A percentile compares a stretch with the other conserved stretches of the same genome.
phyloP scores from a whole-genome alignment of 2,113 vertebrate species.

The Bungarus multicinctus region DNA sequence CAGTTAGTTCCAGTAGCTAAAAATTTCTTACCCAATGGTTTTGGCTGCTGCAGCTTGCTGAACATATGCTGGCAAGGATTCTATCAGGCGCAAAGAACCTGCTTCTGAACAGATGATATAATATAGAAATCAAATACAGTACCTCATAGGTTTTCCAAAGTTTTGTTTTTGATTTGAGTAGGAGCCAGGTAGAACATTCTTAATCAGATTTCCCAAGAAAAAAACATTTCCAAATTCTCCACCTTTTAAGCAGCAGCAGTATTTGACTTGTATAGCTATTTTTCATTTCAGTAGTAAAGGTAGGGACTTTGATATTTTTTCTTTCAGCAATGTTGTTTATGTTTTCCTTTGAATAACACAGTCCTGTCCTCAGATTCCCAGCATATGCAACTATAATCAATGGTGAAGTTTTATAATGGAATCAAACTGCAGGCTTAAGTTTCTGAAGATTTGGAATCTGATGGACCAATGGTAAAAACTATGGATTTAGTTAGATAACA shows the following conservation, averaged over 20 bases:
- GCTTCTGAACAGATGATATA: conserved; percentile 29
- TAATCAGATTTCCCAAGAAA: not conserved
- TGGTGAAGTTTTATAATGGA: not conserved
- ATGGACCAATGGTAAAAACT: not conserved
- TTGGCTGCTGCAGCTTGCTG: conserved; percentile 84
- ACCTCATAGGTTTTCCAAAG: not conserved
- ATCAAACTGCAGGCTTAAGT: not conserved
- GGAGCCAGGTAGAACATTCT: not conserved
- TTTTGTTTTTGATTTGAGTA: not conserved
- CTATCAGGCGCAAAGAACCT: conserved; percentile 7
- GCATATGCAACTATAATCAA: not conserved
- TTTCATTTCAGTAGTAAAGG: not conserved
- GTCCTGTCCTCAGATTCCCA: not conserved
- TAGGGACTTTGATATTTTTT: not conserved
- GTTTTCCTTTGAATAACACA: not conserved
- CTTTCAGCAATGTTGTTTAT: not conserved
- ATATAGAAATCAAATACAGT: not conserved
- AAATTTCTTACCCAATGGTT: conserved; percentile 65
- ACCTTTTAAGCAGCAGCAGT: not conserved
- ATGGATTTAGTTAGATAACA: not conserved
- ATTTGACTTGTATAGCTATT: not conserved
- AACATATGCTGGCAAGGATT: conserved; percentile 63
- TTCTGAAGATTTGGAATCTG: not conserved
- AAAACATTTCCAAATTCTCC: not conserved
- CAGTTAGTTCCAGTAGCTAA: not conserved